Evolutionary conservation across 2,113 vertebrate genomes (phyloP).

Genomic region (Addax nasomaculatus): DNA sequence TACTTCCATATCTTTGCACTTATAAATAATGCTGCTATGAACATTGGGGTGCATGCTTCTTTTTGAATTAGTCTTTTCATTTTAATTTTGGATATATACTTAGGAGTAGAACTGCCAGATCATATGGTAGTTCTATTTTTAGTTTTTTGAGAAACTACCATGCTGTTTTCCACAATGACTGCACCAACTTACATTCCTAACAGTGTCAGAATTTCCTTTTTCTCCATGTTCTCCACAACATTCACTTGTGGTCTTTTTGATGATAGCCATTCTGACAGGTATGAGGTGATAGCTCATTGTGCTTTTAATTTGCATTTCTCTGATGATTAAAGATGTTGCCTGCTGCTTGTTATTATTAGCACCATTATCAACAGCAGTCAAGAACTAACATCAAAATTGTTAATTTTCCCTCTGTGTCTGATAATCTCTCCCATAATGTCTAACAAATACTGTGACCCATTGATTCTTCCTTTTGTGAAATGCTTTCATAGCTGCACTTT

Average conservation of each 20-base stretch:
- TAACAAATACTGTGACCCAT: neutral
- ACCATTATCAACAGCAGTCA: neutral
- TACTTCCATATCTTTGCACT: neutral
- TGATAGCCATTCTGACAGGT: neutral
- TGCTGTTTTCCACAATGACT: neutral
- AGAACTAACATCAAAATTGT: neutral
- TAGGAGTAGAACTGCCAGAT: neutral
- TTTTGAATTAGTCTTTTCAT: neutral
- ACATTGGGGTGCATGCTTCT: neutral
- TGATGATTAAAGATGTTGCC: neutral
- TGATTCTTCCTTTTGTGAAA: neutral
- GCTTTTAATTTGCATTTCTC: neutral
- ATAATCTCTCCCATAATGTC: neutral
- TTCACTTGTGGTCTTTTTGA: neutral
- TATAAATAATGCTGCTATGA: neutral
- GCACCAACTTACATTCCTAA: neutral
- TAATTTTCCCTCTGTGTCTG: neutral
- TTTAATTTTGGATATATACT: neutral
- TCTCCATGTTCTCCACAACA: neutral
- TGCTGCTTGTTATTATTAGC: neutral
- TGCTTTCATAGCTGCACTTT: neutral
- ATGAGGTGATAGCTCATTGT: neutral
- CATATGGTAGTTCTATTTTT: neutral
- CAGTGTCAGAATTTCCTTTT: neutral
- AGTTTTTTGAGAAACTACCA: neutral